Base-by-base conservation (phyloP, 2,888 invertebrate species). In the Pterobdella sp. region DNA sequence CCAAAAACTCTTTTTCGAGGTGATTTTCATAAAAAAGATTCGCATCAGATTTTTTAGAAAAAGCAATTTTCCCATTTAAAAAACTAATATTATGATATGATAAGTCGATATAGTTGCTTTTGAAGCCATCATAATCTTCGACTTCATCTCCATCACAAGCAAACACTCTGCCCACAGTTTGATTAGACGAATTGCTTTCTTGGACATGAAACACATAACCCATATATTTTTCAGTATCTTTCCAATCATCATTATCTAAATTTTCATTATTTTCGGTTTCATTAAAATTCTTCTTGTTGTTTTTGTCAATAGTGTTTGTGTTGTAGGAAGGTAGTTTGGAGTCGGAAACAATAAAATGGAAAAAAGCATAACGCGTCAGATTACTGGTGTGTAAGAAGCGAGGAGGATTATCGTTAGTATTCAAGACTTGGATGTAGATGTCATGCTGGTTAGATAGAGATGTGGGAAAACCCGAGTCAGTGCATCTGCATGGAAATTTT, bases 391-490 rank as follows among this genome's bases (percentile, higher is more conserved):
- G 32, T 3, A 65, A 4, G 35, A 77, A 77, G 22, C 66, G 35
- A 0, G 77, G 77, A 2, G 68, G 35, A 66, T 77, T 72, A 69
- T 77, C 77, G 67, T 77, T 77, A 31, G 69, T 66, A 56, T 71
- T 32, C 22, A 56, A 22, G 29, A 71, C 71, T 35, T 35, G 60
- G 63, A 71, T 31, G 63, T 56, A 7, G 60, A 71, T n/a, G 18
- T 35, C 63, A 32, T 56, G 71, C n/a, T 35, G 22, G 34, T 22
- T 63, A 26, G n/a, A 3, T 1, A 71, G 36, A 1, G 71, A 35
- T 32, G n/a, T 60, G 4, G 71, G 71, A 31, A 34, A 32, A n/a
- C 71, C 71, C 18, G 71, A 71, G 60, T 71, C 71, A 29, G 56
- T 56, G 63, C 71, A 71, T 29, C 71, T 71, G 63, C 26, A 29